These are phyloP conservation scores for Poecile montanus DNA, from an alignment of 2,797 vertebrate species.

Conservation along the genomic window DNA sequence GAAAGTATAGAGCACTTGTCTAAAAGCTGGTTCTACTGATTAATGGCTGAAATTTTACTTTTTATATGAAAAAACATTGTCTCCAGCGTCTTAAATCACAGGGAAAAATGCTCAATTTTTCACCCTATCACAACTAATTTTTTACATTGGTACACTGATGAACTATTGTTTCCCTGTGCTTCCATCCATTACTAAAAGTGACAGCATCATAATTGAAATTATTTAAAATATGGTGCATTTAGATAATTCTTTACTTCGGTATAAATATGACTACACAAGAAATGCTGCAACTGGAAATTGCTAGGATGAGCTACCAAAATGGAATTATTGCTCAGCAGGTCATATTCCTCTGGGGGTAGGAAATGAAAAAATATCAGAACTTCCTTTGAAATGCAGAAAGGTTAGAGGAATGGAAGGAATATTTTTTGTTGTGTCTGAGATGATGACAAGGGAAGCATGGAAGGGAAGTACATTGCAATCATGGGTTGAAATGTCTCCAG, in stretches of 20 bases:
- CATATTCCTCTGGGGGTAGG: background rate
- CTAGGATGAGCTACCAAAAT: background rate
- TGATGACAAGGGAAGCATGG: background rate
- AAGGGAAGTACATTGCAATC: background rate
- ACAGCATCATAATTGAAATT: slow-evolving; percentile 58
- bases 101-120: slow-evolving; percentile 47
- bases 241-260: slow-evolving; percentile 1
- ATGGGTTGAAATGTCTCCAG: background rate
- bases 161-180: slow-evolving; percentile 27
- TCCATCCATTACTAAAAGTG: slow-evolving; percentile 34
- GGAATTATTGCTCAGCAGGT: slow-evolving; percentile 12
- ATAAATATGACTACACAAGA: slow-evolving; percentile 16
- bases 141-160: slow-evolving; percentile 27
- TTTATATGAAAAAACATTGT: slow-evolving; percentile 19
- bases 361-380: background rate
- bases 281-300: slow-evolving; percentile 8
- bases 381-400: background rate
- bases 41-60: slow-evolving; percentile 51
- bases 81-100: background rate
- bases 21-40: slow-evolving; percentile 53
- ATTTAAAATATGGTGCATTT: slow-evolving; percentile 56
- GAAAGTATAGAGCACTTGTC: slow-evolving; percentile 31
- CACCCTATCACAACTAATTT: slow-evolving; percentile 39
- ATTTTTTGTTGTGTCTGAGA: background rate
- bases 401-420: background rate